Evolutionary conservation across 2,113 vertebrate species (phyloP), one percentile per base, ranked within the genome.

Genomic region (Hiodon tergisus): DNA sequence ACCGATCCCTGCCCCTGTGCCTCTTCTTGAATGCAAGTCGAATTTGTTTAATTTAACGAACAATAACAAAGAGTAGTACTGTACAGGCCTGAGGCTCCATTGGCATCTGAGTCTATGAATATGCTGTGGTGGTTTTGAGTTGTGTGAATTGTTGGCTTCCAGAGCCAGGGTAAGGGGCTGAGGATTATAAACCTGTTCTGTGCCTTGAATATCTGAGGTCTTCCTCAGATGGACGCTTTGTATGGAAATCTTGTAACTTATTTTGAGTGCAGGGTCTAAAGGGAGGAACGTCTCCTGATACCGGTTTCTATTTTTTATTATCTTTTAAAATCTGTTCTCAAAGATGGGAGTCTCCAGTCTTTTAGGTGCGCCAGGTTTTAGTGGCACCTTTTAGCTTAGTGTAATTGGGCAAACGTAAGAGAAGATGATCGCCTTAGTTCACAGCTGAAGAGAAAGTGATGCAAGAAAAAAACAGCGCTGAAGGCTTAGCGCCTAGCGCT

Each of bases 161-260:
- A 55, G 65, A 74, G 76, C 76, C 73, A 72, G 72, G 71, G 65
- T 75, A 67, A 60, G 16, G 55, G 31, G 51, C 4, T 17, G 47
- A 67, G 65, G 58, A 65, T 74, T 76, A 62, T 48, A 77, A 80
- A 87, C 79, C 79, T 82, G 65, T 84, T 82, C 69, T 81, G 85
- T 90, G 89, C 88, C 89, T 89, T 84, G 85, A 81, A 82, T 83
- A 52, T 80, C 75, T 83, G 76, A 78, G 86, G 76, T 67, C 78
- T 78, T 78, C 81, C 71, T 78, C 76, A 79, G 73, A 77, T 74
- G 75, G 78, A 83, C 47, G 4, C 77, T 80, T 81, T 81, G 66
- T 17, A 78, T 72, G 67, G 71, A 76, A 70, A 80, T 57, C 5
- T 50, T 78, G 46, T 62, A 53, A 11, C 10, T 57, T 71, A 78